Conservation (phyloP, 2,113 vertebrate species). For the Chloebia gouldiae region DNA sequence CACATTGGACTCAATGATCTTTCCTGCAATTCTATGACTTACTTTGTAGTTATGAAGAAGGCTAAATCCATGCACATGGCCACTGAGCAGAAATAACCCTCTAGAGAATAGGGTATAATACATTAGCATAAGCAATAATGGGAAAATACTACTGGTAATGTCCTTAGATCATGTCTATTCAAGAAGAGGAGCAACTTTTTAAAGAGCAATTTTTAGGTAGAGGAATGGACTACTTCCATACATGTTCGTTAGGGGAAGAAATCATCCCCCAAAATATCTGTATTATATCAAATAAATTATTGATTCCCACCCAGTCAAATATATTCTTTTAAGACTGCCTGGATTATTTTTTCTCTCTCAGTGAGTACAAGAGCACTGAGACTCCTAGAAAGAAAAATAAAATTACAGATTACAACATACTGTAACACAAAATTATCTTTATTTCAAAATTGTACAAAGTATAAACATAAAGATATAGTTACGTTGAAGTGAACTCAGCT, state of each 20-base stretch:
- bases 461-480: slow-evolving; percentile 42
- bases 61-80: neutral
- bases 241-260: neutral
- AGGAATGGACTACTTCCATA: neutral
- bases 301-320: neutral
- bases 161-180: neutral
- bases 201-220: neutral
- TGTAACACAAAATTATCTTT: slow-evolving; percentile 18
- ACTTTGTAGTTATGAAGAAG: neutral
- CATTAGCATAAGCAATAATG: neutral
- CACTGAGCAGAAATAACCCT: neutral
- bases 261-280: neutral
- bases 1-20: neutral
- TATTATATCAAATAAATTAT: neutral
- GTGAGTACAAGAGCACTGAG: neutral
- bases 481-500: slow-evolving; percentile 14
- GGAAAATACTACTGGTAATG: neutral
- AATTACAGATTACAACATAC: neutral
- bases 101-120: neutral
- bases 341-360: neutral
- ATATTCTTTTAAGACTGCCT: neutral
- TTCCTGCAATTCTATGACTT: neutral
- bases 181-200: neutral
- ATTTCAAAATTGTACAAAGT: slow-evolving; percentile 57
- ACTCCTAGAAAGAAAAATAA: neutral